A percentile compares a stretch with the other conserved stretches of the same genome.
Conservation (phyloP, 2,797 vertebrate genomes). For the Smutsia gigantea region DNA sequence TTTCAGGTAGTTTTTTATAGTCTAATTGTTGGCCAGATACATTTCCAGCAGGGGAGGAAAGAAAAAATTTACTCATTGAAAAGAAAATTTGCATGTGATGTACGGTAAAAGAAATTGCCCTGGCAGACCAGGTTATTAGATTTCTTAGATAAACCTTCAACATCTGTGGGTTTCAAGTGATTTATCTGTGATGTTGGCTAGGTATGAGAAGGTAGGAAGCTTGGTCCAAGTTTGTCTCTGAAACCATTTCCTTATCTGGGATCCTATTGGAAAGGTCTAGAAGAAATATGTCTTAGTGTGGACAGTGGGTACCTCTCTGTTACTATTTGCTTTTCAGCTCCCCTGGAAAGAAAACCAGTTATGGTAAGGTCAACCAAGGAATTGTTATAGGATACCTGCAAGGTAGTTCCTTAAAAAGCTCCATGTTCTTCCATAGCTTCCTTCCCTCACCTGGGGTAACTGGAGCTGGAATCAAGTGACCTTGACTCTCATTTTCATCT, state of each 20-base stretch:
- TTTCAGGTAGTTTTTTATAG: neutral
- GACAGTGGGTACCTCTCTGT: neutral
- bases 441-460: neutral
- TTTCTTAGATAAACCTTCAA: neutral
- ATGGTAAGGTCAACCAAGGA: too few species aligned
- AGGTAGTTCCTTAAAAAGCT: neutral
- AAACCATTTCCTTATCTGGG: neutral
- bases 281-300: neutral
- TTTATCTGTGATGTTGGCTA: neutral
- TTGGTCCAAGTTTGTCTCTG: neutral
- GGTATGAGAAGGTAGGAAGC: neutral
- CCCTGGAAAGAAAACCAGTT: neutral
- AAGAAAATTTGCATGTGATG: neutral
- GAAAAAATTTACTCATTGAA: neutral
- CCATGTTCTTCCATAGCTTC: rapidly evolving
- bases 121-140: neutral
- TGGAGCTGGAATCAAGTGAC: neutral
- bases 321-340: neutral
- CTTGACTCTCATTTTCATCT: neutral
- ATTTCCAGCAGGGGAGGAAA: neutral
- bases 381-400: neutral
- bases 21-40: neutral
- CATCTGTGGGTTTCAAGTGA: neutral
- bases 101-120: neutral
- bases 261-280: neutral